Conservation (phyloP, 2,797 vertebrate species). For the Tapera naevia region DNA sequence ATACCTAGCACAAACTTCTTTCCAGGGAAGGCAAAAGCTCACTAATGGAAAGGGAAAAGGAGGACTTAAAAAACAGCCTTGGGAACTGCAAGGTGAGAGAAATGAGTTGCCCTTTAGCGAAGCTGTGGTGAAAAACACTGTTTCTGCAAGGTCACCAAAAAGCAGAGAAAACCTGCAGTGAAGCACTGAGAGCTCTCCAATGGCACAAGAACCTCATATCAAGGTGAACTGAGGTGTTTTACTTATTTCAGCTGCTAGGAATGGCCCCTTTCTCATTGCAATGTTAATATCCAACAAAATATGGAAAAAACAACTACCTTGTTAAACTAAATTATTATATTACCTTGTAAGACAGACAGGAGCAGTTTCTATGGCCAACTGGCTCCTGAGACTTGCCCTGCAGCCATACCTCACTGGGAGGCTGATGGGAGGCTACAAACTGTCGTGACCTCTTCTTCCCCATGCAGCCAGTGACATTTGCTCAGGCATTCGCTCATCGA, state of each 20-base stretch:
- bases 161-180: not conserved
- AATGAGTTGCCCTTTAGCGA: not conserved
- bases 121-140: not conserved
- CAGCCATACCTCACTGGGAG: not conserved
- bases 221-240: not conserved
- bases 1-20: not conserved
- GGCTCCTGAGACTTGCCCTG: not conserved
- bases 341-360: not conserved
- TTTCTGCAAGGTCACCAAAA: not conserved
- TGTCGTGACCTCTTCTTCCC: not conserved
- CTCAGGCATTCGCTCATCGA: not conserved
- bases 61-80: not conserved
- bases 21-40: not conserved
- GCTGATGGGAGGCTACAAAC: not conserved
- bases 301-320: not conserved
- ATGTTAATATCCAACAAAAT: not conserved
- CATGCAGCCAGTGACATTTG: not conserved
- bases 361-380: not conserved
- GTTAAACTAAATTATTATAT: not conserved
- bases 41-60: not conserved
- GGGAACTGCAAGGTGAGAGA: not conserved
- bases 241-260: not conserved
- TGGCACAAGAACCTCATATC: fast-evolving
- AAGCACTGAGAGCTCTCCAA: fast-evolving
- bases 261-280: not conserved